Evolutionary conservation across 2,888 invertebrate species (phyloP).

Genomic region (Coelopa pilipes): DNA sequence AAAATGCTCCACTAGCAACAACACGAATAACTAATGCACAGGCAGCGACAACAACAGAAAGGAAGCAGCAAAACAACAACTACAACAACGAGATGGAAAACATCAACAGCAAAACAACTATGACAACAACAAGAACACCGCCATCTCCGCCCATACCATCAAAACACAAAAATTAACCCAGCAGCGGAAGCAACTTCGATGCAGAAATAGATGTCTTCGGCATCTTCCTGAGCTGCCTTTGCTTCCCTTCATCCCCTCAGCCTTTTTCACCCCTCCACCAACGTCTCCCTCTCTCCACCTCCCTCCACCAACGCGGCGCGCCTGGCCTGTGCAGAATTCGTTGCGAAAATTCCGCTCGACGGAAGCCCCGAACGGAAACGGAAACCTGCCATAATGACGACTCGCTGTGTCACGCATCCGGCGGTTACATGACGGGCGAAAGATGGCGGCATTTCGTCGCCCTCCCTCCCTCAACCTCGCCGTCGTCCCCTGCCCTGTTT

Average conservation of each 20-base stretch:
- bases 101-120: no score
- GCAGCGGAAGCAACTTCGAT: constrained; percentile 25
- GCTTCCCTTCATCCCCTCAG: constrained; percentile 7
- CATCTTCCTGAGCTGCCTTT: background rate
- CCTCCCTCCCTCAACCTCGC: no score
- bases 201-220: constrained; percentile 12
- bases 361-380: constrained; percentile 47
- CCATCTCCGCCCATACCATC: no score
- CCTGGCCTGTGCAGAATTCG: background rate
- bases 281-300: no score
- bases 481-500: no score
- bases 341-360: constrained; percentile 27
- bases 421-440: constrained; percentile 22
- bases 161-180: constrained; percentile 12
- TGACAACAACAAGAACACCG: no score
- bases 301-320: constrained; percentile 13
- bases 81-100: background rate
- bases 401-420: constrained; percentile 42
- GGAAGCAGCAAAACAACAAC: background rate
- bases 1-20: background rate
- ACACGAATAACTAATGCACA: no score
- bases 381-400: constrained; percentile 48
- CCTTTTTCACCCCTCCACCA: no score
- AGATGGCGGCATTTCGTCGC: no score
- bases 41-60: no score